Evolutionary conservation across 2,888 invertebrate genomes (phyloP), one percentile per base, ranked within the genome.

Genomic region (Trichacis sp.): DNA sequence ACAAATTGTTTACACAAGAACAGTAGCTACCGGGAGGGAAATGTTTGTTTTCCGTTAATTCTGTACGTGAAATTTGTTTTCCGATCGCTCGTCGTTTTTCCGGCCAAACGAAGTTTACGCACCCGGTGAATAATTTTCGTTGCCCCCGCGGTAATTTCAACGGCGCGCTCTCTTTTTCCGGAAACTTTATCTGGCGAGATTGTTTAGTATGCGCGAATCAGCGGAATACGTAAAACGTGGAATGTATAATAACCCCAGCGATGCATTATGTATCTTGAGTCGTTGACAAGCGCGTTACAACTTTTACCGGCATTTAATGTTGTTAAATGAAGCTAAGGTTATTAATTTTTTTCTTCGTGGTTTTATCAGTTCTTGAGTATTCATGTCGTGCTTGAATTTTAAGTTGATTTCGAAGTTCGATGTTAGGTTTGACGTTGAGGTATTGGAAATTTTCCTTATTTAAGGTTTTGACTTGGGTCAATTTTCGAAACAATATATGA

Each of bases 201-300:
- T 61, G 57, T 61, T 66, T 66, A 66, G 61, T 66, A 66, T 66
- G 61, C 61, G 55, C 53, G 61, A 66, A 66, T 66, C 61, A 58
- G 54, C 47, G 43, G 65, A 66, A 66, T 61, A 61, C 55, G 58
- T 66, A 66, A 66, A 61, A 57, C 58, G 65, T 55, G 61, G 65
- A 61, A 66, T 66, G 62, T 66, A 66, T 62, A 62, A 66, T 62
- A 66, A 66, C 62, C 54, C 50, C 42, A 30, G 52, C 53, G 59
- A 55, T 67, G 62, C 66, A 67, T 67, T 59, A 67, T 67, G 66
- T 55, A 67, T 67, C 56, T 29, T 53, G 43, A 55, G 40, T 42
- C 59, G 56, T 56, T 62, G 62, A 67, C 62, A 67, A 46, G 46
- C 49, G 55, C 36, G 49, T 52, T 55, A 66, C 59, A 66, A 58